A percentile compares a stretch with the other conserved stretches of the same genome.
phyloP scores from a whole-genome alignment of 2,797 vertebrate genomes.

The Mus minutoides region DNA sequence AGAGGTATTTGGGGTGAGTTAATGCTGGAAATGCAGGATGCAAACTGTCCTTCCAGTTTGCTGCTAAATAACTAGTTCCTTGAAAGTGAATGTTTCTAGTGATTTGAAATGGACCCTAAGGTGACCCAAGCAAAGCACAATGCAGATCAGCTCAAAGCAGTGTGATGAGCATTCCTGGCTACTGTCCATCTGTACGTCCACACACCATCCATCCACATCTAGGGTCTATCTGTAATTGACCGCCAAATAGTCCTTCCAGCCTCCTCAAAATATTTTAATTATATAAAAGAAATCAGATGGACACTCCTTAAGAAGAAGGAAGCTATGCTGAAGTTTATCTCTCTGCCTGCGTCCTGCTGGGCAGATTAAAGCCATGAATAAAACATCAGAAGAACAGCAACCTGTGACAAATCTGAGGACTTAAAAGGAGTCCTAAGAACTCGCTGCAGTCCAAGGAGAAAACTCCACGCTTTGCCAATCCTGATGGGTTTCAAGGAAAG shows the following conservation, averaged over 20 bases:
- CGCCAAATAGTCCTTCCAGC: conserved; percentile 28
- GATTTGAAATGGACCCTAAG: conserved; percentile 9
- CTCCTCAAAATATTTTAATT: conserved; percentile 53
- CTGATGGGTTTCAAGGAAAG: conserved; percentile 50
- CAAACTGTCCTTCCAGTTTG: not conserved
- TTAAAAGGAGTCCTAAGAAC: not conserved
- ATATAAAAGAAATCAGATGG: conserved; percentile 40
- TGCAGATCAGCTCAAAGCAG: conserved; percentile 42
- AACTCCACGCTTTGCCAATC: not conserved
- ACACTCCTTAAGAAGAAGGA: conserved; percentile 19
- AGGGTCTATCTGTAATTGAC: conserved; percentile 43
- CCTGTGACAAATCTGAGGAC: not conserved
- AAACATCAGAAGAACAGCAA: not conserved
- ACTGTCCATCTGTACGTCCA: not conserved
- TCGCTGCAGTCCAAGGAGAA: not conserved
- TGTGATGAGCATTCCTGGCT: not conserved
- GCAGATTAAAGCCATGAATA: conserved; percentile 39
- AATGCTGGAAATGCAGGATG: not conserved
- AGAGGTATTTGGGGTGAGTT: not conserved
- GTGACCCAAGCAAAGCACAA: conserved; percentile 34
- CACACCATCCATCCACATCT: conserved; percentile 14
- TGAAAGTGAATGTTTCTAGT: not conserved
- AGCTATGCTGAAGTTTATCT: not conserved
- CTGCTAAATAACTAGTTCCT: not conserved
- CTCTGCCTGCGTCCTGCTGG: not conserved